phyloP scores from a whole-genome alignment of 2,888 invertebrate genomes.

The Tethea ocularis region DNA sequence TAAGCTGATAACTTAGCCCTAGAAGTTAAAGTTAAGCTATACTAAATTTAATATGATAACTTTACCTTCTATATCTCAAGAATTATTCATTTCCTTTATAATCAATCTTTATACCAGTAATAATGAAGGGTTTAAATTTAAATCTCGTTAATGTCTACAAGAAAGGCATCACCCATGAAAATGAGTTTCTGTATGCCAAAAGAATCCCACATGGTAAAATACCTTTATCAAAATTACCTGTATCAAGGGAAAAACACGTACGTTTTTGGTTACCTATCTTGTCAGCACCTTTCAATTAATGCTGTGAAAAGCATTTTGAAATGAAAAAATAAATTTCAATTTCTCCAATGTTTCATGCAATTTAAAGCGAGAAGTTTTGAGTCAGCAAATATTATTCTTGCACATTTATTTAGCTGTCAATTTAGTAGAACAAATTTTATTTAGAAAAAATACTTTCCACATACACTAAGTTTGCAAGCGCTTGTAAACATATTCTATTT shows the following conservation, averaged over 20 bases:
- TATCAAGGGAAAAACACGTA: slow-evolving; percentile 72
- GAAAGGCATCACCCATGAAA: neutral
- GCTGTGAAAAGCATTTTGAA: slow-evolving; percentile 49
- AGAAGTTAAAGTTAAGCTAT: no score
- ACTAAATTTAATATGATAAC: no score
- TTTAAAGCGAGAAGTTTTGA: neutral
- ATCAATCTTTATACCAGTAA: neutral
- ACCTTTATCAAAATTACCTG: slow-evolving; percentile 59
- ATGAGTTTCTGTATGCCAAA: slow-evolving; percentile 15
- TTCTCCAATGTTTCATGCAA: slow-evolving; percentile 8
- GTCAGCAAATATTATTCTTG: neutral
- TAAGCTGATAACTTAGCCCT: no score
- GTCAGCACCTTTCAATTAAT: slow-evolving; percentile 68
- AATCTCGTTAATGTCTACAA: slow-evolving; percentile 9
- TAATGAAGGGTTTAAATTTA: neutral
- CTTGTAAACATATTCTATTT: no score
- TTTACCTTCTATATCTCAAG: no score
- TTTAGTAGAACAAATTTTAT: neutral
- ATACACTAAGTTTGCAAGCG: no score
- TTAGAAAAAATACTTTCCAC: neutral
- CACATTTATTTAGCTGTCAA: neutral
- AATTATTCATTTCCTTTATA: no score
- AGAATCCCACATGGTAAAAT: slow-evolving; percentile 34
- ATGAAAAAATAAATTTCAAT: slow-evolving; percentile 44
- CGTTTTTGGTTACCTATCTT: slow-evolving; percentile 68